Conservation (phyloP, 92 coral and sea anemone species). For the Hydrozoanthus gracilis region DNA sequence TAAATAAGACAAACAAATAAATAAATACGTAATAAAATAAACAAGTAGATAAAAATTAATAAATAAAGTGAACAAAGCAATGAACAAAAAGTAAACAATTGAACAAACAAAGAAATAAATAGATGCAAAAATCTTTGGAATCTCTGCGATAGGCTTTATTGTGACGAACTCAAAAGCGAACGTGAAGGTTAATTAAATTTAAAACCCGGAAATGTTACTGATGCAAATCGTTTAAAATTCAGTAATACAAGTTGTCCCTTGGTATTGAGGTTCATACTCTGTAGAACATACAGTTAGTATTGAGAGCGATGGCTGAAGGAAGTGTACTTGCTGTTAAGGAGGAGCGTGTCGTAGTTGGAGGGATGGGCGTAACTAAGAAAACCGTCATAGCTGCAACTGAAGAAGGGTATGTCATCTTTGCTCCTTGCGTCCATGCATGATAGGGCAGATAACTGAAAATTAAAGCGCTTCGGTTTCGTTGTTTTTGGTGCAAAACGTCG, state of each 20-base stretch:
- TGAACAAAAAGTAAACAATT: too few relatives aligned
- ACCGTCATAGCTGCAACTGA: slow-evolving; percentile 7
- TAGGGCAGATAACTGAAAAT: too few relatives aligned
- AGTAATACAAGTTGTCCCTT: not conserved
- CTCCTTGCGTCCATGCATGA: too few relatives aligned
- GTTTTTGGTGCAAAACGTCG: not conserved
- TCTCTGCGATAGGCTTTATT: too few relatives aligned
- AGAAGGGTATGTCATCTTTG: not conserved
- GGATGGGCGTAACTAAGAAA: slow-evolving; percentile 9
- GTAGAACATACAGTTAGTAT: not conserved
- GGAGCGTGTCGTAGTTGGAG: slow-evolving; percentile 1
- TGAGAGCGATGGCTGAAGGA: not conserved
- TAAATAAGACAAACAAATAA: too few relatives aligned
- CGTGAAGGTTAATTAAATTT: not conserved
- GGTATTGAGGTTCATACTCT: not conserved
- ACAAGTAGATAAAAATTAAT: too few relatives aligned
- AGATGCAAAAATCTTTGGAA: too few relatives aligned
- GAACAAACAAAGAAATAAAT: too few relatives aligned
- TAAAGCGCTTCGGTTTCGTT: not conserved
- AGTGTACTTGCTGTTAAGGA: not conserved
- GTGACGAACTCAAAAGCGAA: not conserved
- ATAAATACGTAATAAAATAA: too few relatives aligned
- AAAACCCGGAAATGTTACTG: not conserved
- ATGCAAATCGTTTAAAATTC: not conserved
- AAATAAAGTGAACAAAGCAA: too few relatives aligned